Evolutionary conservation across 2,888 invertebrate genomes (phyloP).

Genomic region (Gymnoscelis rufifasciata): DNA sequence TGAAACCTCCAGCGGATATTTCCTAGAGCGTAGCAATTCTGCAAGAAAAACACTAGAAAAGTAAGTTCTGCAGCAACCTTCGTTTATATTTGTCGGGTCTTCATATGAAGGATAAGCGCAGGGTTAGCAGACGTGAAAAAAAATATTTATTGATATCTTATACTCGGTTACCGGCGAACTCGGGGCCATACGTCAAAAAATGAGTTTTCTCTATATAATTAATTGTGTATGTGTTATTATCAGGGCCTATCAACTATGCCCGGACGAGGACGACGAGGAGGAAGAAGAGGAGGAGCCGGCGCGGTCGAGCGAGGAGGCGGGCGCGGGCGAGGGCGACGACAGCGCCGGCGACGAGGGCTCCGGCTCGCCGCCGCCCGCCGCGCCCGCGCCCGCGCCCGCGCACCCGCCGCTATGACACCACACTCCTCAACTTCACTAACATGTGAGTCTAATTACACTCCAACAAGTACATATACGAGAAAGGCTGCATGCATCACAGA

Average conservation of each 20-base stretch:
- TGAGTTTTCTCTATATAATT: neutral
- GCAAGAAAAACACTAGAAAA: slow-evolving; percentile 89
- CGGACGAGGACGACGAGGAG: slow-evolving; percentile 73
- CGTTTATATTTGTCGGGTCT: too few relatives aligned
- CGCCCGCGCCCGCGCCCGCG: slow-evolving; percentile 25
- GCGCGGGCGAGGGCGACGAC: slow-evolving; percentile 44
- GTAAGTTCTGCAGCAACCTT: too few relatives aligned
- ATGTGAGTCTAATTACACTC: neutral
- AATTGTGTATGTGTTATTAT: neutral
- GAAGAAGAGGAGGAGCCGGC: slow-evolving; percentile 58
- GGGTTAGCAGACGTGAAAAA: too few relatives aligned
- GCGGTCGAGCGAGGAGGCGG: slow-evolving; percentile 48
- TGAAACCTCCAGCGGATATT: slow-evolving; percentile 96
- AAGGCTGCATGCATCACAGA: too few relatives aligned
- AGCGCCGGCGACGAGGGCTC: slow-evolving; percentile 41
- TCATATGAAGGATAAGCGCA: too few relatives aligned
- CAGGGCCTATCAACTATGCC: slow-evolving; percentile 72
- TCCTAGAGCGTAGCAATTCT: slow-evolving; percentile 95
- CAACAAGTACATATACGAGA: too few relatives aligned
- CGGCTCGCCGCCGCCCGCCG: slow-evolving; percentile 25
- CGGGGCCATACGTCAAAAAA: too few relatives aligned
- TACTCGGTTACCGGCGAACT: too few relatives aligned
- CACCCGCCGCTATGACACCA: slow-evolving; percentile 13
- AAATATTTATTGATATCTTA: too few relatives aligned
- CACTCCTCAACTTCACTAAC: slow-evolving; percentile 4